Evolutionary conservation across 2,888 invertebrate genomes (phyloP).

Genomic region (Epistrophe eligans): DNA sequence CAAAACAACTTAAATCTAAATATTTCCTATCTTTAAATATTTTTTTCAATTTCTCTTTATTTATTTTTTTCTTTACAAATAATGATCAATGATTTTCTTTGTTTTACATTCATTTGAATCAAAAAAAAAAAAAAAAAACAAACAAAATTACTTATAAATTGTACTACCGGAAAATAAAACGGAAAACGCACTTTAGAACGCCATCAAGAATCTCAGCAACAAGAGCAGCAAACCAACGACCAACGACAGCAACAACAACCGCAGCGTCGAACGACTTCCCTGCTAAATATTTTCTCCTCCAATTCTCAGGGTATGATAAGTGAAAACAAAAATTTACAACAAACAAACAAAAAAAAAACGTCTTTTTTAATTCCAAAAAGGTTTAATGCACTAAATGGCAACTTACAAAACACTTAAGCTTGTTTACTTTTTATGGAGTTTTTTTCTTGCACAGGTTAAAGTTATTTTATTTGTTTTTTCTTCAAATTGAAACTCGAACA

Average conservation of each 20-base stretch:
- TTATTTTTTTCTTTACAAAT: conserved; percentile 66
- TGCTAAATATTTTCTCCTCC: conserved; percentile 97
- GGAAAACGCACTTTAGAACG: conserved; percentile 72
- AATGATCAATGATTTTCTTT: conserved; percentile 69
- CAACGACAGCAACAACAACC: conserved; percentile 78
- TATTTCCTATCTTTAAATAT: conserved; percentile 33
- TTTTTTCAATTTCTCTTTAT: conserved; percentile 45
- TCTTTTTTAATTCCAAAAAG: conserved; percentile 62
- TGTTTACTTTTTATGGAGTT: conserved; percentile 73
- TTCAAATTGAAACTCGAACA: not conserved
- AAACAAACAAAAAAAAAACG: conserved; percentile 44
- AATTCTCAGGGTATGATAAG: conserved; percentile 93
- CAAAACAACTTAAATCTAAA: not conserved
- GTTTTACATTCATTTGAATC: conserved; percentile 64
- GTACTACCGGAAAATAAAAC: conserved; percentile 44
- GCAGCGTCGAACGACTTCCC: conserved; percentile 94
- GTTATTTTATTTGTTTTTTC: conserved; percentile 19
- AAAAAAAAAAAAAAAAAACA: conserved; percentile 53
- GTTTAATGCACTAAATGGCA: conserved; percentile 68
- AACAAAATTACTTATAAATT: conserved; percentile 68
- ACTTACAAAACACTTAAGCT: conserved; percentile 65
- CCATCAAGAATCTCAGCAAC: conserved; percentile 79
- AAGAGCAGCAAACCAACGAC: conserved; percentile 78
- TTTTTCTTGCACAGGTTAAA: conserved; percentile 39
- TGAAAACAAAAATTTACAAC: conserved; percentile 68